A percentile compares a stretch with the other conserved stretches of the same genome.
Evolutionary conservation across 1,140 invertebrate genomes (phyloP).

Genomic region (Octopus sinensis): DNA sequence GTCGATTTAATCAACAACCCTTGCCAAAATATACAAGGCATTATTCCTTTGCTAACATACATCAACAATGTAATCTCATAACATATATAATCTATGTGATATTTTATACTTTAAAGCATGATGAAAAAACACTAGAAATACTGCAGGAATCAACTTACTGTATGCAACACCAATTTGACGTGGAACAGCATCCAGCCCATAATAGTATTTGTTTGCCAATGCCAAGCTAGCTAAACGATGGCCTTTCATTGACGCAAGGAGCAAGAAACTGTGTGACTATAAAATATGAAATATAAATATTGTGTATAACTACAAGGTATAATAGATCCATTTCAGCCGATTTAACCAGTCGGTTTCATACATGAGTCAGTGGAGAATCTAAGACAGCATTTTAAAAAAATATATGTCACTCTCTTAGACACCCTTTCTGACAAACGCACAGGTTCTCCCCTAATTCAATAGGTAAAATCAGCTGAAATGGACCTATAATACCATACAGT

Average conservation of each 20-base stretch:
- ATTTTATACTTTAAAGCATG: neutral
- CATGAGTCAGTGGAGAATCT: too few species aligned
- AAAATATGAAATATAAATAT: neutral
- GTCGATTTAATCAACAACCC: too few species aligned
- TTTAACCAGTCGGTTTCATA: too few species aligned
- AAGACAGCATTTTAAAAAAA: neutral
- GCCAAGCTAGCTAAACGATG: constrained; percentile 41
- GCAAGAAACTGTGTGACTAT: constrained; percentile 36
- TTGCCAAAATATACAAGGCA: too few species aligned
- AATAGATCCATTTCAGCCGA: too few species aligned
- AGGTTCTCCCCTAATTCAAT: too few species aligned
- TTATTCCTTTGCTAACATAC: too few species aligned
- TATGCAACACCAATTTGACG: constrained; percentile 36
- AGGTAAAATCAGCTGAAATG: too few species aligned
- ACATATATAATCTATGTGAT: neutral
- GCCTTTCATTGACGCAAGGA: constrained; percentile 29
- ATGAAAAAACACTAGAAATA: constrained; percentile 1
- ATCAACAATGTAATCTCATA: too few species aligned
- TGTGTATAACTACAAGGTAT: too few species aligned
- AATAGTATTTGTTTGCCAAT: constrained; percentile 44
- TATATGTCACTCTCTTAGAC: neutral
- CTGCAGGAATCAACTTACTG: constrained; percentile 26
- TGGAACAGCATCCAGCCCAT: constrained; percentile 42
- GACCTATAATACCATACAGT: too few species aligned
- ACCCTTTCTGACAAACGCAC: neutral